phyloP scores from a whole-genome alignment of 2,797 vertebrate species.

The Leptoclinus maculatus region DNA sequence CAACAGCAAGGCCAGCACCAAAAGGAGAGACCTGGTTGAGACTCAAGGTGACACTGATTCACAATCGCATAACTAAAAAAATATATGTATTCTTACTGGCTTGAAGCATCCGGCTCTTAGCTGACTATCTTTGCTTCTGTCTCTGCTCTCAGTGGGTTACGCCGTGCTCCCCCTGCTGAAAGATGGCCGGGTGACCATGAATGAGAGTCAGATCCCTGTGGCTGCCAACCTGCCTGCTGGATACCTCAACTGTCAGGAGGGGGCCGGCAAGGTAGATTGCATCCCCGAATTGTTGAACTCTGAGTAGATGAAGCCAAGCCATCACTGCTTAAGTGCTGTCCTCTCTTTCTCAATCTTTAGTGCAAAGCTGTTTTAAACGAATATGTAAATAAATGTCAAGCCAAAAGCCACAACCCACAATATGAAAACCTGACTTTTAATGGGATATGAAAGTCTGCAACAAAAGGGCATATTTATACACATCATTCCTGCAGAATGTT shows the following conservation, averaged over 20 bases:
- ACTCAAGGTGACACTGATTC: slow-evolving; percentile 85
- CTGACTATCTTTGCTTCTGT: neutral
- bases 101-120: neutral
- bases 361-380: neutral
- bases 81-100: neutral
- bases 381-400: neutral
- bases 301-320: too few species aligned
- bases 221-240: slow-evolving; percentile 91
- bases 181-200: slow-evolving; percentile 93
- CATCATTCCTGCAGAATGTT: neutral
- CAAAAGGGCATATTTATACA: neutral
- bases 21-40: slow-evolving; percentile 94
- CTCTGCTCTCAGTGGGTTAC: slow-evolving; percentile 88
- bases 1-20: slow-evolving; percentile 88
- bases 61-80: neutral
- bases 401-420: neutral
- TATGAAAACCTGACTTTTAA: neutral
- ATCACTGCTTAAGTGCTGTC: neutral
- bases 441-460: neutral
- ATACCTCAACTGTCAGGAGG: slow-evolving; percentile 93
- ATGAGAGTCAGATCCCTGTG: slow-evolving; percentile 90
- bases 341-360: neutral
- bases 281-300: neutral
- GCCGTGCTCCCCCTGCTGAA: slow-evolving; percentile 96
- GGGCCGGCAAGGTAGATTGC: slow-evolving; percentile 88